Evolutionary conservation across 2,888 invertebrate species (phyloP).

Genomic region (Drosophila longiperda): DNA sequence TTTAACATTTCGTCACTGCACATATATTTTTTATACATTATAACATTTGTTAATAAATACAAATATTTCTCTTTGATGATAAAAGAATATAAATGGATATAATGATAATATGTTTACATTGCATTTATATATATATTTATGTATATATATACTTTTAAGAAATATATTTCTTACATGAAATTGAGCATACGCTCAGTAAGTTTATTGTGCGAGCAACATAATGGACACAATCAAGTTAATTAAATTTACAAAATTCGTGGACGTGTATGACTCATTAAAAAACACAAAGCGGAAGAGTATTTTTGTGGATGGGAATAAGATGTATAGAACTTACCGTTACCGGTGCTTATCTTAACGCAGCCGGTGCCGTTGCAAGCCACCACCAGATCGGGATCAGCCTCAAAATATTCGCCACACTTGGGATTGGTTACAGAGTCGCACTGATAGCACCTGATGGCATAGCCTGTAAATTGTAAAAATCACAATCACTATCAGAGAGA

Average conservation of each 20-base stretch:
- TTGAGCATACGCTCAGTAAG: constrained; percentile 13
- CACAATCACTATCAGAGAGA: background rate
- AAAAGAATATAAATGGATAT: background rate
- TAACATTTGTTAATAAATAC: constrained; percentile 3
- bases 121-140: background rate
- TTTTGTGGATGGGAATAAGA: background rate
- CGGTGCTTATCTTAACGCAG: too few species aligned
- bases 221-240: constrained; percentile 51
- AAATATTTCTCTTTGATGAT: background rate
- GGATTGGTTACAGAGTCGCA: constrained; percentile 79
- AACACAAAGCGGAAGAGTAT: background rate
- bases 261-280: constrained; percentile 41
- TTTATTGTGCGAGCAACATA: constrained; percentile 9
- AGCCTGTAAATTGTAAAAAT: constrained; percentile 66
- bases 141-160: background rate
- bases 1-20: background rate
- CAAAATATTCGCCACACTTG: constrained; percentile 82
- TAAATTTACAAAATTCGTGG: constrained; percentile 18
- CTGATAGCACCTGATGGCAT: constrained; percentile 83
- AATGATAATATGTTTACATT: background rate
- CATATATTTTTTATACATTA: background rate
- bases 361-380: constrained; percentile 65
- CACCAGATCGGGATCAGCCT: constrained; percentile 66
- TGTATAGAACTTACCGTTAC: too few species aligned
- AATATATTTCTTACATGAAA: background rate